Evolutionary conservation across 2,888 invertebrate genomes (phyloP).

Genomic region (Ephialtes manifestator): DNA sequence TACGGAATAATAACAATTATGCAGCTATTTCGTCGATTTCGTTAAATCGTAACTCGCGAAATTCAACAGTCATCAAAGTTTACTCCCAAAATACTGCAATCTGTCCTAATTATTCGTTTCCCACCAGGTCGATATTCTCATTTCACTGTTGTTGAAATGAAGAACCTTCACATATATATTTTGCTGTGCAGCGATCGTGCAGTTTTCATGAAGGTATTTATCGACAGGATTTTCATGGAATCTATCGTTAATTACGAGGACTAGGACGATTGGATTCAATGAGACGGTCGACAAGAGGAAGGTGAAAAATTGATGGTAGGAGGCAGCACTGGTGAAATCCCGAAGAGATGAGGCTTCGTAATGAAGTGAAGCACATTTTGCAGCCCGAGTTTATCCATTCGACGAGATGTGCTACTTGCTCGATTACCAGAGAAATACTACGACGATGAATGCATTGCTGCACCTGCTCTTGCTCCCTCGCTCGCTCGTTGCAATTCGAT

Average conservation of each 20-base stretch:
- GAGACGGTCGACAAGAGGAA: constrained; percentile 35
- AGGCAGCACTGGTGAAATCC: not conserved
- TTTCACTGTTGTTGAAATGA: too few relatives aligned
- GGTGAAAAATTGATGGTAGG: constrained; percentile 6
- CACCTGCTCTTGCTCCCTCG: constrained; percentile 43
- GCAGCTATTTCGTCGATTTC: too few relatives aligned
- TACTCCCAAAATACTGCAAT: not conserved
- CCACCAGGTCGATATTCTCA: not conserved
- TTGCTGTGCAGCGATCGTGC: not conserved
- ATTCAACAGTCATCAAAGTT: not conserved
- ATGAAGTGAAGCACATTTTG: constrained; percentile 49
- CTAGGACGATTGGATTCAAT: constrained; percentile 40
- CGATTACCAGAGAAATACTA: constrained; percentile 20
- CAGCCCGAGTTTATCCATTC: constrained; percentile 29
- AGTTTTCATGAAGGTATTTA: not conserved
- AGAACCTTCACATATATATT: not conserved
- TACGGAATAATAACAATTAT: too few relatives aligned
- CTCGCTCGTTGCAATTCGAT: constrained; percentile 39
- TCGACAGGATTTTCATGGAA: constrained; percentile 12
- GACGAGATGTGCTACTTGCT: constrained; percentile 41
- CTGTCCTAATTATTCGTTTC: not conserved
- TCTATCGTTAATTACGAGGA: constrained; percentile 10
- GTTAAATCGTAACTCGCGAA: not conserved
- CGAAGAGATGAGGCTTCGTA: constrained; percentile 41
- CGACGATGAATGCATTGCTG: constrained; percentile 46